Evolutionary conservation across 2,888 invertebrate genomes (phyloP).

Genomic region (Pachymerium ferrugineum): DNA sequence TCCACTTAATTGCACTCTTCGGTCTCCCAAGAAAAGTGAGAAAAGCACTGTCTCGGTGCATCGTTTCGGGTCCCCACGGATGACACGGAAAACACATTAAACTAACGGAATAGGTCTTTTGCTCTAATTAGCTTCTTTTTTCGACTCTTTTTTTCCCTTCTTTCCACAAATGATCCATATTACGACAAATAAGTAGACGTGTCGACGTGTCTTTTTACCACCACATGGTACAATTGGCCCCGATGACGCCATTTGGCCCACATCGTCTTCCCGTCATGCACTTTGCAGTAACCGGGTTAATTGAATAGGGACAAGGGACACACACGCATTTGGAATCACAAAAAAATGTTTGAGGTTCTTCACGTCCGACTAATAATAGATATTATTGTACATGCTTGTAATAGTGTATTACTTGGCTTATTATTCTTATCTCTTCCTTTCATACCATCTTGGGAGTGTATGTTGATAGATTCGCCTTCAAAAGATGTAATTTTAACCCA

Average conservation of each 20-base stretch:
- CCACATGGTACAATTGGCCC: not conserved
- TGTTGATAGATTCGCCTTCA: no score
- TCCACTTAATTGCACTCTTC: not conserved
- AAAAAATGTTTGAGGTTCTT: no score
- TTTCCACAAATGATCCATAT: not conserved
- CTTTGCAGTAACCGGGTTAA: not conserved
- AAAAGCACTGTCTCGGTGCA: not conserved
- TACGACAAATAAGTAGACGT: not conserved
- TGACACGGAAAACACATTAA: conserved; percentile 8
- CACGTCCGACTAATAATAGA: no score
- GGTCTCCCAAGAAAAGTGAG: not conserved
- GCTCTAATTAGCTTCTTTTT: not conserved
- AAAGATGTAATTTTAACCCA: no score
- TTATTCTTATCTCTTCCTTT: no score
- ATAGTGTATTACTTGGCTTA: no score
- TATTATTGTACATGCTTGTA: no score
- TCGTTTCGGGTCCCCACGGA: not conserved
- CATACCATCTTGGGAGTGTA: no score
- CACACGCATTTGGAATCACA: no score
- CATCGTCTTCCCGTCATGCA: not conserved
- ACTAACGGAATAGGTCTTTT: not conserved
- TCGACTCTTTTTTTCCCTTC: not conserved
- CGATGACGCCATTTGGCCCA: not conserved
- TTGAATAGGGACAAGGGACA: no score
- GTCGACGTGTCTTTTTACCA: not conserved